These are phyloP conservation scores for Octopus bimaculoides DNA, from an alignment of 1,140 invertebrate species.

Conservation along the genomic window DNA sequence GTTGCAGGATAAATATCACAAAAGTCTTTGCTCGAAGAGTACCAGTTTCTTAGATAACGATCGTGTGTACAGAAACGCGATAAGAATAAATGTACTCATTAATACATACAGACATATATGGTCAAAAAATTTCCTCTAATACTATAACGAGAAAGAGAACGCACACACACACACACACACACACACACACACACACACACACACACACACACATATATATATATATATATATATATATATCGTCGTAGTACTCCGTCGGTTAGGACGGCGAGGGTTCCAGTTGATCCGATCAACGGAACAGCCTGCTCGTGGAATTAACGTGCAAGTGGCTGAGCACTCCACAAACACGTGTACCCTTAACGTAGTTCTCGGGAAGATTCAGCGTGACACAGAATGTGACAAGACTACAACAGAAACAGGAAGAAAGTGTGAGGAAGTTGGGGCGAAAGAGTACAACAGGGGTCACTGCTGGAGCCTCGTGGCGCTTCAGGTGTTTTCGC, in stretches of 20 bases:
- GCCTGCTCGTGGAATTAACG: background rate
- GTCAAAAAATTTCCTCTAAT: background rate
- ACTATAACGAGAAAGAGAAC: background rate
- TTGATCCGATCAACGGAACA: background rate
- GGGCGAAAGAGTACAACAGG: no score
- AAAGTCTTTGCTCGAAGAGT: background rate
- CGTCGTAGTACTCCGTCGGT: background rate
- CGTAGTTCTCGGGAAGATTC: background rate
- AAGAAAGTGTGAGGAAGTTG: no score
- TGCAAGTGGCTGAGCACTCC: background rate
- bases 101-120: background rate
- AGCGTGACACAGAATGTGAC: background rate
- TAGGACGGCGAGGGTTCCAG: background rate
- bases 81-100: background rate
- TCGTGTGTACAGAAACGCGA: background rate
- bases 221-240: background rate
- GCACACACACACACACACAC: background rate
- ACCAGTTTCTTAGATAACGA: background rate
- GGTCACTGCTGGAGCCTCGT: no score
- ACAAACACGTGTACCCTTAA: background rate
- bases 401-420: no score
- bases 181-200: slow-evolving; percentile 7
- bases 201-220: background rate
- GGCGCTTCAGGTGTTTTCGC: background rate
- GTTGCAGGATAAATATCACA: background rate